Conservation (phyloP, 2,797 vertebrate species). For the Oreortyx pictus region DNA sequence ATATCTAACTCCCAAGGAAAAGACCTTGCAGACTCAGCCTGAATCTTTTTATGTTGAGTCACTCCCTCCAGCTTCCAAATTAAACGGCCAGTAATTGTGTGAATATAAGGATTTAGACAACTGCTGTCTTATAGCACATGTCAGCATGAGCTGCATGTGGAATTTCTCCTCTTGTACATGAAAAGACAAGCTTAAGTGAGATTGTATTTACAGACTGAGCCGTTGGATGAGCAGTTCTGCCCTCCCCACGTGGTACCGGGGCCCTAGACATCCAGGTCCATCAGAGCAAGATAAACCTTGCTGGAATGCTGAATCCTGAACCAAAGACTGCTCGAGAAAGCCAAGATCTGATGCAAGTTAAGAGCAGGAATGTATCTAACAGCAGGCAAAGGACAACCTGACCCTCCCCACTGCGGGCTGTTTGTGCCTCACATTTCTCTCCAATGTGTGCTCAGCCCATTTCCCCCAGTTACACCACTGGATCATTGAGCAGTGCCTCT, state of each 20-base stretch:
- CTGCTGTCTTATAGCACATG: slow-evolving; percentile 15
- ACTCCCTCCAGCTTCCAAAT: slow-evolving; percentile 38
- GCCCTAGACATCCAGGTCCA: neutral
- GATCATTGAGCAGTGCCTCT: neutral
- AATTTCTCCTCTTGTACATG: neutral
- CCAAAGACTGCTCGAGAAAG: neutral
- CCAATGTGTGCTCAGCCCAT: neutral
- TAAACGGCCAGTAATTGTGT: slow-evolving; percentile 37
- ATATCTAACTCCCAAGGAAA: slow-evolving; percentile 6
- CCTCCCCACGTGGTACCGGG: neutral
- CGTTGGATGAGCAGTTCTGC: neutral
- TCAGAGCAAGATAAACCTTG: slow-evolving; percentile 6
- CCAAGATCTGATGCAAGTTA: neutral
- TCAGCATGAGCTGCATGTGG: neutral
- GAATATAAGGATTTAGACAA: slow-evolving; percentile 33
- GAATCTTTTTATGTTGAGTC: slow-evolving; percentile 56
- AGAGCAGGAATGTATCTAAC: neutral
- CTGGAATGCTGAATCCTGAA: slow-evolving; percentile 10
- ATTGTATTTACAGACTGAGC: neutral
- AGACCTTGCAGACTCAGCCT: slow-evolving; percentile 43
- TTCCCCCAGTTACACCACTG: neutral
- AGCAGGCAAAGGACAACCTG: neutral
- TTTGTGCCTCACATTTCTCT: neutral
- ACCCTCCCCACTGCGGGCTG: neutral
- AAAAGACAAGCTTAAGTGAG: neutral